Percentiles rank a stretch among this genome's conserved stretches.
Conservation (phyloP, 2,797 vertebrate species). For the Eutrigla gurnardus region DNA sequence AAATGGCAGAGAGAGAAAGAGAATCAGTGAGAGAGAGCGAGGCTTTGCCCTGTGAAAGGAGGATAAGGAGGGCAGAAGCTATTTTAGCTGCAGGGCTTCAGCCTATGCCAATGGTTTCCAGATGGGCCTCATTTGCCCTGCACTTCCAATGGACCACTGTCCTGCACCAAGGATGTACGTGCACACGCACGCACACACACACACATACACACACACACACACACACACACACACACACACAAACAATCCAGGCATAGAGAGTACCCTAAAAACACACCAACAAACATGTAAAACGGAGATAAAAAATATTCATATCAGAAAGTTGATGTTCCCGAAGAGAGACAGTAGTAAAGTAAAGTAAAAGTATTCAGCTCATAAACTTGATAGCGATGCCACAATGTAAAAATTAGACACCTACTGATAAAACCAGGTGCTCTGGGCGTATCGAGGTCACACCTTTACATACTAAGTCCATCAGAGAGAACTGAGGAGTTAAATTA, state of each 20-base stretch:
- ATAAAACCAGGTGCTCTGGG: not conserved
- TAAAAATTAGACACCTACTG: not conserved
- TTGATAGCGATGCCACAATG: not conserved
- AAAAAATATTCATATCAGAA: not conserved
- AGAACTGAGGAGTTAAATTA: not conserved
- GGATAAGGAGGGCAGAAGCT: slow-evolving; percentile 87
- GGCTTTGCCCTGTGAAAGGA: slow-evolving; percentile 65
- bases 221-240: slow-evolving; percentile 1
- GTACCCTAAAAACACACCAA: not conserved
- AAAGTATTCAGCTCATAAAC: not conserved
- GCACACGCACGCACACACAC: slow-evolving; percentile 28
- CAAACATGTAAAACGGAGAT: not conserved
- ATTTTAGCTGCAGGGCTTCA: slow-evolving; percentile 83
- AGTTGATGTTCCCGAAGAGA: not conserved
- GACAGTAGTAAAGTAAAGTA: not conserved
- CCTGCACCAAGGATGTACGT: slow-evolving; percentile 59
- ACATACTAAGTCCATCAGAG: not conserved
- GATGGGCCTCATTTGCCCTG: slow-evolving; percentile 91
- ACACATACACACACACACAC: slow-evolving; percentile 16
- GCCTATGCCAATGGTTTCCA: slow-evolving; percentile 93
- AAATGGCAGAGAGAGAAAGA: slow-evolving; percentile 22
- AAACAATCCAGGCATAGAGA: slow-evolving; percentile 17
- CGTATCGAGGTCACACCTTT: not conserved
- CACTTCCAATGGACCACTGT: slow-evolving; percentile 66
- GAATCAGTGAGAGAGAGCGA: slow-evolving; percentile 18